Conservation (phyloP, 2,113 vertebrate species). For the Microcebus murinus region DNA sequence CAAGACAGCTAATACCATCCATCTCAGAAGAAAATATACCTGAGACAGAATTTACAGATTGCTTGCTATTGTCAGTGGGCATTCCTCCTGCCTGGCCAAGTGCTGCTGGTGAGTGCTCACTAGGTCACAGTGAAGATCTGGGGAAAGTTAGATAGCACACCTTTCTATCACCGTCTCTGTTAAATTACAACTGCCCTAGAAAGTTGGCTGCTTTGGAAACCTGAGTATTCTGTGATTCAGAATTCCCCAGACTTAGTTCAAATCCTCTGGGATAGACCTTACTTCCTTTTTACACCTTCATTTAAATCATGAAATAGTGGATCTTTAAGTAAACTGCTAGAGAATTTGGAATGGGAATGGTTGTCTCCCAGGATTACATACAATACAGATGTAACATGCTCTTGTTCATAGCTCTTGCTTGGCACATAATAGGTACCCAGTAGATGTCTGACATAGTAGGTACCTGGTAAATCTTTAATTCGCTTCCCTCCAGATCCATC, state of each 20-base stretch:
- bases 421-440: neutral
- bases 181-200: neutral
- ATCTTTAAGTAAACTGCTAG: neutral
- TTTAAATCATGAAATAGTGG: neutral
- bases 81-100: neutral
- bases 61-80: neutral
- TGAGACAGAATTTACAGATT: neutral
- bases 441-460: neutral
- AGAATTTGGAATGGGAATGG: neutral
- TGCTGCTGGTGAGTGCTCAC: neutral
- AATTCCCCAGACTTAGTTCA: neutral
- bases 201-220: neutral
- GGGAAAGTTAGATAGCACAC: rapidly evolving
- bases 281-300: neutral
- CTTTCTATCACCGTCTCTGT: neutral
- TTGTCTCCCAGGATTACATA: neutral
- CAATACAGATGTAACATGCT: neutral
- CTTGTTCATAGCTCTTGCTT: neutral
- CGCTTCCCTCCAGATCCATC: neutral
- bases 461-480: neutral
- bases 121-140: neutral
- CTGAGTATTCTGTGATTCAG: neutral
- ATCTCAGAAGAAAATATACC: neutral
- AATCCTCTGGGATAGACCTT: neutral
- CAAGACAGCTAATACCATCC: neutral